Percentiles rank a stretch among this genome's conserved stretches.
Evolutionary conservation across 2,113 vertebrate species (phyloP).

Genomic region (Arenaria interpres): DNA sequence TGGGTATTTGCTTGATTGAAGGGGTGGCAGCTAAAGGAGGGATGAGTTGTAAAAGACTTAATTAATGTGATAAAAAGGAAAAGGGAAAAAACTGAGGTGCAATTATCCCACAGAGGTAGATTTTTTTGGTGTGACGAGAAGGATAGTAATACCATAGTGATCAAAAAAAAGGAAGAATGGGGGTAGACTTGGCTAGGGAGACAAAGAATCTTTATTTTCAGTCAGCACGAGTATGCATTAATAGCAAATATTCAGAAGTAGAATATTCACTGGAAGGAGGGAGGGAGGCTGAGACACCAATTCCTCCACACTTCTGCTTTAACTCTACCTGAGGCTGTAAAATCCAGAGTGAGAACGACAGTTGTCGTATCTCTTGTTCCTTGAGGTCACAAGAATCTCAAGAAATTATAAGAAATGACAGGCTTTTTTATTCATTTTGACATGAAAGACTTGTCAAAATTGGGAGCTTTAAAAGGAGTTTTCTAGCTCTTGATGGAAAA

Average conservation of each 20-base stretch:
- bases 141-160: neutral
- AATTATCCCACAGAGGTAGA: neutral
- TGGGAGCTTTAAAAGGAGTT: neutral
- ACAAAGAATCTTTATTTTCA: neutral
- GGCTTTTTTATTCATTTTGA: neutral
- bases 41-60: neutral
- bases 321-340: neutral
- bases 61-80: neutral
- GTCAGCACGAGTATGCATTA: neutral
- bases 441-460: neutral
- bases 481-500: neutral
- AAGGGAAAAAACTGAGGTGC: neutral
- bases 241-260: neutral
- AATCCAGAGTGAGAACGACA: neutral
- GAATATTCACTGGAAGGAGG: neutral
- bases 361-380: neutral
- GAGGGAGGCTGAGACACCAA: neutral
- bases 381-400: neutral
- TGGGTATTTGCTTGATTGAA: neutral
- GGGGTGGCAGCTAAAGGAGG: neutral
- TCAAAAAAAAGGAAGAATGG: neutral
- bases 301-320: neutral
- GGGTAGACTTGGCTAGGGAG: neutral
- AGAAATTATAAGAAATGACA: neutral
- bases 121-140: neutral